Evolutionary conservation across 2,888 invertebrate genomes (phyloP), one percentile per base, ranked within the genome.

Genomic region (Drosophila greeni): DNA sequence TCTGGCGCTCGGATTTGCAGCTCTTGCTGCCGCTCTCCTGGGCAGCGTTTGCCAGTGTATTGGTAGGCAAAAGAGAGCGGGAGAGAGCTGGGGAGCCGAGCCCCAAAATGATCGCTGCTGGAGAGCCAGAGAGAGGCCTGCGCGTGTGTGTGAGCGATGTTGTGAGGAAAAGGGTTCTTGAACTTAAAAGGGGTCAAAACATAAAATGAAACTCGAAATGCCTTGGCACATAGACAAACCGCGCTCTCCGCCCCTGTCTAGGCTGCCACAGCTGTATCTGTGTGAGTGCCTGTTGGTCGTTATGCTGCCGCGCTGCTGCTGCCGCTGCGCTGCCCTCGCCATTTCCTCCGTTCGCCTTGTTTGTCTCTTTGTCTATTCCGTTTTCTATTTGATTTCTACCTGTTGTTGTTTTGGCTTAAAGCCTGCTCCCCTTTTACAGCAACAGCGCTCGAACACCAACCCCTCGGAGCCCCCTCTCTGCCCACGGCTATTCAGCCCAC

Each of bases 111-210:
- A 80, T 72, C 77, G 72, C 76, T 73, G 75, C 80, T 80, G 78
- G 66, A 67, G 78, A 80, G 65, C 49, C 66, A 23, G n/a, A 40
- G 42, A 47, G 16, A 39, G n/a, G n/a, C 9, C 29, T 56, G 48
- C 37, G 47, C 33, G 26, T 53, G 66, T 26, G 43, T 26, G 43
- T 23, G 43, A 26, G 26, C 43, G 49, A 49, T 45, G 74, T 73
- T 80, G 83, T 72, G 83, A 81, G 83, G 76, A 86, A 86, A 86
- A 86, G 86, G 86, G 86, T 86, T 86, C 87, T 86, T 86, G 86
- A 86, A 86, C 86, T 86, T 86, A 86, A 86, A 86, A 85, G 87
- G 85, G 86, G 86, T 86, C 86, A 86, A 80, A 85, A 82, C 77
- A 81, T 78, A 85, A 85, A 84, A 82, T 75, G 85, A 84, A 83